phyloP scores from a whole-genome alignment of 2,113 vertebrate species.

The Trogon melanurus region DNA sequence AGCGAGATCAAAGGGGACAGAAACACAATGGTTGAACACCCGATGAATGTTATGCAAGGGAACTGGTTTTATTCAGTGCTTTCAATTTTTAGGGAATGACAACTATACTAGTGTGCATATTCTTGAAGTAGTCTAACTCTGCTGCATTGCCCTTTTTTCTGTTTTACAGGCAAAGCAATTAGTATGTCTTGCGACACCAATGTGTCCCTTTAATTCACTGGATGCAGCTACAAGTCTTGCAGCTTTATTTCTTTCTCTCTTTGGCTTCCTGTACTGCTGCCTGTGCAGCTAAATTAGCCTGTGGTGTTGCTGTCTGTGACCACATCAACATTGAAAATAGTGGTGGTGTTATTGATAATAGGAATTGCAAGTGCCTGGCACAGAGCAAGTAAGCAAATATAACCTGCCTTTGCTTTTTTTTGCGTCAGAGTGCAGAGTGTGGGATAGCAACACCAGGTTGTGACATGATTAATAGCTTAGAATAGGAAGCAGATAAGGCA shows the following conservation, averaged over 20 bases:
- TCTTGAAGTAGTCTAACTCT: background rate
- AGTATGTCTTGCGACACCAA: rapidly evolving
- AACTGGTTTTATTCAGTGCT: background rate
- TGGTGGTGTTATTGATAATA: background rate
- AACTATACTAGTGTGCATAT: background rate
- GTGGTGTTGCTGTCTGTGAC: background rate
- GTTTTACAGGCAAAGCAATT: background rate
- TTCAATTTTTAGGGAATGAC: background rate
- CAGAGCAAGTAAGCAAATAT: background rate
- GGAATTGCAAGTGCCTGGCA: background rate
- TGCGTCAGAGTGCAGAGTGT: background rate
- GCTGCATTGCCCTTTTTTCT: background rate
- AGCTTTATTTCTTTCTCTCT: background rate
- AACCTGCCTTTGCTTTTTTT: background rate
- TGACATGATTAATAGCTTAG: background rate
- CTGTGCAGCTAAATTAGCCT: background rate
- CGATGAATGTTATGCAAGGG: slow-evolving; percentile 14
- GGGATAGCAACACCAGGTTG: background rate
- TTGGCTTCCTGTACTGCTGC: background rate
- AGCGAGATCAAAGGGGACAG: slow-evolving; percentile 12
- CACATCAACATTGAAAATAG: background rate
- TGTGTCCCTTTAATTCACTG: background rate
- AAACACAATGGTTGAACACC: background rate
- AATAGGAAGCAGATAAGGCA: background rate
- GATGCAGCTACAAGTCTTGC: background rate